These are phyloP conservation scores for Arctopsyche grandis DNA, from an alignment of 1,140 invertebrate species.

Conservation along the genomic window DNA sequence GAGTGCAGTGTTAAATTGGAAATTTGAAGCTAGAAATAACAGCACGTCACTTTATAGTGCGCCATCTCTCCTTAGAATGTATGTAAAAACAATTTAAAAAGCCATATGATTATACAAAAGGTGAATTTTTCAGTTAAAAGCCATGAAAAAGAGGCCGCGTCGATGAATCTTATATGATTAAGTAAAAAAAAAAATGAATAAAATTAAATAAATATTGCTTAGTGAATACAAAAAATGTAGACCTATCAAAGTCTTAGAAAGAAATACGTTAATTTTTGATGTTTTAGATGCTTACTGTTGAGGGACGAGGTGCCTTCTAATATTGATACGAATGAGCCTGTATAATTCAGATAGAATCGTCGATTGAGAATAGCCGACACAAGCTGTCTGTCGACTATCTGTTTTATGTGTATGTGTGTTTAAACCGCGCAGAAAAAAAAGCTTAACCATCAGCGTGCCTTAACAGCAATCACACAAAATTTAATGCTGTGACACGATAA, in stretches of 20 bases:
- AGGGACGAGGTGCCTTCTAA: conserved; percentile 55
- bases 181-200: conserved; percentile 33
- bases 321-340: conserved; percentile 54
- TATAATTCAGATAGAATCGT: conserved; percentile 27
- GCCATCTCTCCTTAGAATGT: too few species aligned
- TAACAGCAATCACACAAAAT: conserved; percentile 41
- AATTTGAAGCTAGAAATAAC: neutral
- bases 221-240: conserved; percentile 47
- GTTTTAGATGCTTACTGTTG: conserved; percentile 55
- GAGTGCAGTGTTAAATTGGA: conserved; percentile 14
- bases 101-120: too few species aligned
- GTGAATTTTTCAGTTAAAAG: conserved; percentile 13
- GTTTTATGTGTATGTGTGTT: conserved; percentile 34
- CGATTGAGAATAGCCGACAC: neutral
- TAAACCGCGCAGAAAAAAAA: conserved; percentile 21
- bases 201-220: conserved; percentile 41
- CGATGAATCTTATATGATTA: conserved; percentile 53
- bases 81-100: too few species aligned
- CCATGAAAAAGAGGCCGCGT: conserved; percentile 48
- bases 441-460: conserved; percentile 46
- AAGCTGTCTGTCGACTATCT: conserved; percentile 6
- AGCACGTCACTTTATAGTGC: too few species aligned
- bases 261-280: conserved; percentile 52
- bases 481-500: conserved; percentile 43
- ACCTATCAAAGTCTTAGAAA: conserved; percentile 48